Evolutionary conservation across 2,113 vertebrate genomes (phyloP).

Genomic region (Campylomormyrus numenius): DNA sequence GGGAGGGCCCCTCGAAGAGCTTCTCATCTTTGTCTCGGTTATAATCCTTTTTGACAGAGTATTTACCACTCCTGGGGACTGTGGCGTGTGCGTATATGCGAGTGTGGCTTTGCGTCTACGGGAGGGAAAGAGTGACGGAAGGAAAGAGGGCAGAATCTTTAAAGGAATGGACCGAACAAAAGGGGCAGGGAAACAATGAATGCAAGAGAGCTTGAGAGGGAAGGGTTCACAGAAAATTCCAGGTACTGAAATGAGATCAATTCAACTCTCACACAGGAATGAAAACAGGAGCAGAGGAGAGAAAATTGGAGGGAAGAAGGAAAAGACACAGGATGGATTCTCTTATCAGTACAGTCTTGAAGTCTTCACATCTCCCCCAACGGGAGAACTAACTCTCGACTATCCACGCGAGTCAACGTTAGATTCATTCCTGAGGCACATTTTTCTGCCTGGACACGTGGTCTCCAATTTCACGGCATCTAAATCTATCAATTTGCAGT

Average conservation of each 20-base stretch:
- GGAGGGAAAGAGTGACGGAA: neutral
- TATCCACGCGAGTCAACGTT: neutral
- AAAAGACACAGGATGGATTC: neutral
- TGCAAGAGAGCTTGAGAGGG: neutral
- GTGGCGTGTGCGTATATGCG: conserved; percentile 21
- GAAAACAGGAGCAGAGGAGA: conserved; percentile 38
- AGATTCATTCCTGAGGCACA: neutral
- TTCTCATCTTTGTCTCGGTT: conserved; percentile 37
- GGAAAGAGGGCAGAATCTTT: neutral
- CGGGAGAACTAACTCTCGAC: neutral
- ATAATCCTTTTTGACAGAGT: conserved; percentile 41
- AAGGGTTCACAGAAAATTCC: conserved; percentile 38
- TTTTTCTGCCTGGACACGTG: neutral
- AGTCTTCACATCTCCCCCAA: neutral
- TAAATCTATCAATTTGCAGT: neutral
- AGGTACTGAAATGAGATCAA: conserved; percentile 58
- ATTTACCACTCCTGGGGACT: conserved; percentile 42
- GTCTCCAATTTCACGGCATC: neutral
- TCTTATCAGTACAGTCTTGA: neutral
- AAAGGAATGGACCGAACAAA: conserved; percentile 18
- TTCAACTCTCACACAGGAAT: conserved; percentile 49
- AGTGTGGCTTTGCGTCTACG: conserved; percentile 19
- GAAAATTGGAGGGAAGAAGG: neutral
- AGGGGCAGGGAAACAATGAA: conserved; percentile 10
- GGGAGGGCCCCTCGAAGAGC: conserved; percentile 40